These are phyloP conservation scores for Megalopta genalis DNA, from an alignment of 1,140 invertebrate species.

Conservation along the genomic window DNA sequence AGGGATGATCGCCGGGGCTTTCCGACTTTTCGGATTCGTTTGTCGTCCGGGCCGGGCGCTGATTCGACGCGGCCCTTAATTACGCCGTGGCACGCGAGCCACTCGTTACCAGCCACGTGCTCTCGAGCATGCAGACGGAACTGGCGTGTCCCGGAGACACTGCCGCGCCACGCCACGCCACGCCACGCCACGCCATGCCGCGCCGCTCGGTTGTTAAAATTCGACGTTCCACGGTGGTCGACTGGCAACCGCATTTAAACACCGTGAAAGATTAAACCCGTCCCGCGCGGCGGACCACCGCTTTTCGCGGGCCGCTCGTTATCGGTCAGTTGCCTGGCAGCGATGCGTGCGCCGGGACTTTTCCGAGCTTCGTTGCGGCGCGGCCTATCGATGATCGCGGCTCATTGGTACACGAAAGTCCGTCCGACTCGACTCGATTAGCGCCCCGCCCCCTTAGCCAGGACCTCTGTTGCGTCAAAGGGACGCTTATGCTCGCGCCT, in stretches of 20 bases:
- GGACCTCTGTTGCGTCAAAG: too few relatives aligned
- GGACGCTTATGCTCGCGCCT: too few relatives aligned
- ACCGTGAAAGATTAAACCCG: constrained; percentile 29
- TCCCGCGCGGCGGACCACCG: too few relatives aligned
- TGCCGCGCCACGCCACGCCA: neutral
- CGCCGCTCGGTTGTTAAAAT: constrained; percentile 17
- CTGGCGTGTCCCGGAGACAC: constrained; percentile 47
- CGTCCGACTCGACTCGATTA: neutral
- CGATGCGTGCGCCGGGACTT: constrained; percentile 4
- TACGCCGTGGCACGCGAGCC: constrained; percentile 51
- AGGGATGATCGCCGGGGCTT: constrained; percentile 43
- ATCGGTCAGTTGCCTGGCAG: constrained; percentile 2
- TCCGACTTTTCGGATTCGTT: constrained; percentile 57
- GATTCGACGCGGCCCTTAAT: constrained; percentile 56
- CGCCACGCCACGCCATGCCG: too few relatives aligned
- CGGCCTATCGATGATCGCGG: constrained; percentile 5
- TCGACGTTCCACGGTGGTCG: constrained; percentile 5
- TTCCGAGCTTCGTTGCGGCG: constrained; percentile 13
- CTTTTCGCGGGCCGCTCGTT: constrained; percentile 12
- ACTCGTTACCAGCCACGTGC: constrained; percentile 52
- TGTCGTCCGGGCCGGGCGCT: constrained; percentile 36
- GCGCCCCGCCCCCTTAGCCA: too few relatives aligned
- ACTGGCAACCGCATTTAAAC: constrained; percentile 6
- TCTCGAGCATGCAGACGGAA: constrained; percentile 47
- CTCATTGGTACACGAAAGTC: constrained; percentile 27